Conservation (phyloP, 2,797 vertebrate species). For the Heterohyrax brucei region DNA sequence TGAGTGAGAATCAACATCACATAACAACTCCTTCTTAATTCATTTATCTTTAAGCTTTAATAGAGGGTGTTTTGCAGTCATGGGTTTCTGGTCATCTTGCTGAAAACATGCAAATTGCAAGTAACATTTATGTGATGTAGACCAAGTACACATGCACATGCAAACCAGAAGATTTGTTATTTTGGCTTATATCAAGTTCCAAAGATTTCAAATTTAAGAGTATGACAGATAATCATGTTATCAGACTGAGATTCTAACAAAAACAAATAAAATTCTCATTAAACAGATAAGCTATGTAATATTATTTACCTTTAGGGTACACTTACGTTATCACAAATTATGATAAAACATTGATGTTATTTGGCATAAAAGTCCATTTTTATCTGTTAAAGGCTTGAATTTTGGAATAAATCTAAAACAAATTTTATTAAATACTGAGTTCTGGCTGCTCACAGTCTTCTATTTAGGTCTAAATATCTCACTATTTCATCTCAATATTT, state of each 20-base stretch:
- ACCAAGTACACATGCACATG: not conserved
- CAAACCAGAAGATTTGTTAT: not conserved
- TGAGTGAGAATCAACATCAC: not conserved
- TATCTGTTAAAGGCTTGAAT: not conserved
- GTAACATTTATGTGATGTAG: not conserved
- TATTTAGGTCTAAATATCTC: not conserved
- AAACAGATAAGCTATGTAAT: slow-evolving; percentile 7
- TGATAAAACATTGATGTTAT: not conserved
- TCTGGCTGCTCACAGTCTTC: not conserved
- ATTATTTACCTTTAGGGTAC: not conserved
- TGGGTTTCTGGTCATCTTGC: not conserved
- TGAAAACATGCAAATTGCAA: not conserved
- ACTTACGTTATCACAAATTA: slow-evolving; percentile 13
- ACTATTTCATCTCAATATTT: slow-evolving; percentile 21
- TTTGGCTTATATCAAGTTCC: not conserved
- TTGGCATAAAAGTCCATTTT: not conserved
- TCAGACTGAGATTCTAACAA: not conserved
- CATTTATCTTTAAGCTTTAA: not conserved
- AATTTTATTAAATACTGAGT: not conserved
- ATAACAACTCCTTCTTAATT: not conserved
- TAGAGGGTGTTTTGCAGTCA: not conserved
- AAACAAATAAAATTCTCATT: slow-evolving; percentile 13
- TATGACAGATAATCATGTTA: not conserved
- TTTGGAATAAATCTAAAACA: slow-evolving; percentile 18
- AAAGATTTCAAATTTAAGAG: slow-evolving; percentile 30